Evolutionary conservation across 2,113 vertebrate species (phyloP).

Genomic region (Condylura cristata): DNA sequence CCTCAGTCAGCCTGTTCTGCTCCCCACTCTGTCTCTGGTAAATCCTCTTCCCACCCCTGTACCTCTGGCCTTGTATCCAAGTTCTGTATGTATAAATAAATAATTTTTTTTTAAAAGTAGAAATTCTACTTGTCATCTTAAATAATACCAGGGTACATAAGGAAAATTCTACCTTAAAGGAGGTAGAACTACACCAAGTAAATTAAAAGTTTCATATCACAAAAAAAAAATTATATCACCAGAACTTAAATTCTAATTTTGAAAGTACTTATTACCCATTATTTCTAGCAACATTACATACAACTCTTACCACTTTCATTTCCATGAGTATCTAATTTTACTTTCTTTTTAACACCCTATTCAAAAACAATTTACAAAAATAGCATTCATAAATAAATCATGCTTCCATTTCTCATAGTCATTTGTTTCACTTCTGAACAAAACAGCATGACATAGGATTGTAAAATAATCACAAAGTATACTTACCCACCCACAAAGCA

Average conservation of each 20-base stretch:
- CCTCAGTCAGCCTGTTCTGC: no score
- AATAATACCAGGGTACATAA: neutral
- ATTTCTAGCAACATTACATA: slow-evolving; percentile 10
- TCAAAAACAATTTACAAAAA: slow-evolving; percentile 28
- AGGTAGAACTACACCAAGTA: neutral
- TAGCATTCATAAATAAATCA: slow-evolving; percentile 55
- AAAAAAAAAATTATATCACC: neutral
- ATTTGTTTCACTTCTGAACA: slow-evolving; percentile 52
- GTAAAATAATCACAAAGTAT: slow-evolving; percentile 49
- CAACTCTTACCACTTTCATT: neutral
- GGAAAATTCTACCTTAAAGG: slow-evolving; percentile 11
- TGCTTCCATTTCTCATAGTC: neutral
- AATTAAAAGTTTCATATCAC: slow-evolving; percentile 19
- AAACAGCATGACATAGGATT: slow-evolving; percentile 30
- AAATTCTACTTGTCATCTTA: slow-evolving; percentile 3
- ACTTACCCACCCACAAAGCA: slow-evolving; percentile 99
- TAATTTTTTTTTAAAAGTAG: no score
- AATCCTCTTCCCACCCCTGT: no score
- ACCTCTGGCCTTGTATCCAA: no score
- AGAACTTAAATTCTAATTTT: slow-evolving; percentile 33
- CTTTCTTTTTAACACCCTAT: neutral
- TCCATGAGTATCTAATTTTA: neutral
- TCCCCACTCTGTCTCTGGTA: no score
- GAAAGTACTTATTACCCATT: neutral
- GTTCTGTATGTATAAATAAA: no score